A percentile compares a stretch with the other conserved stretches of the same genome.
Evolutionary conservation across 1,140 invertebrate species (phyloP).

Genomic region (Araneus ventricosus): DNA sequence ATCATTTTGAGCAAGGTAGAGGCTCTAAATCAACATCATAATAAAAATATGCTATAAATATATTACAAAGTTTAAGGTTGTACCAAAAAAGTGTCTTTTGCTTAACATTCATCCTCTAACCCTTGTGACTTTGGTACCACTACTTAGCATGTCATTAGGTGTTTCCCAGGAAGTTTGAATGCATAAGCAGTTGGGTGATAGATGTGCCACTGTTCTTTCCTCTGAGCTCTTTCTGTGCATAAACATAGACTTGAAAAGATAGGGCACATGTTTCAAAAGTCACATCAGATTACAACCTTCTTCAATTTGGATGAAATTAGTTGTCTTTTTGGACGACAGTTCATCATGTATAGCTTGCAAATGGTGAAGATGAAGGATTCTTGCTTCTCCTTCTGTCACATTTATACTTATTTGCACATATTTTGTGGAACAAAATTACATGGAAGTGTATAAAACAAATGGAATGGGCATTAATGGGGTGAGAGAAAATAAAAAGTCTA

Average conservation of each 20-base stretch:
- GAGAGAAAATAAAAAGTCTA: constrained; percentile 73
- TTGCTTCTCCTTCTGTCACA: constrained; percentile 42
- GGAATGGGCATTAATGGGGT: constrained; percentile 73
- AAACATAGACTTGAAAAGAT: constrained; percentile 54
- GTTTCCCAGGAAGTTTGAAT: constrained; percentile 63
- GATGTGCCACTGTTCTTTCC: constrained; percentile 65
- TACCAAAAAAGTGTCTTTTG: constrained; percentile 75
- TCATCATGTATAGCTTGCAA: constrained; percentile 69
- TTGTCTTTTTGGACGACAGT: constrained; percentile 74
- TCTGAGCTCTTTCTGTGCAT: constrained; percentile 66
- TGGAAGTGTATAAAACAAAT: constrained; percentile 75
- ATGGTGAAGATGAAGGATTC: constrained; percentile 66
- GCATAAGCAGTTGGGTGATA: constrained; percentile 59
- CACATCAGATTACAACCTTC: constrained; percentile 68
- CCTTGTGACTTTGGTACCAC: constrained; percentile 42
- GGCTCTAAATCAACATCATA: constrained; percentile 75
- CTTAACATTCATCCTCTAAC: constrained; percentile 68
- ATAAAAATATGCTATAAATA: constrained; percentile 77
- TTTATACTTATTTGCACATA: constrained; percentile 69
- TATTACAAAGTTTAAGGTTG: constrained; percentile 76
- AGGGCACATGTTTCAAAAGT: constrained; percentile 63
- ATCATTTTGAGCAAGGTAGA: constrained; percentile 76
- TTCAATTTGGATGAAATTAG: constrained; percentile 71
- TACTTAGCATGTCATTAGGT: constrained; percentile 34
- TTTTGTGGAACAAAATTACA: constrained; percentile 72